These are phyloP conservation scores for Mastomys coucha DNA, from an alignment of 2,113 vertebrate genomes.

Conservation along the genomic window DNA sequence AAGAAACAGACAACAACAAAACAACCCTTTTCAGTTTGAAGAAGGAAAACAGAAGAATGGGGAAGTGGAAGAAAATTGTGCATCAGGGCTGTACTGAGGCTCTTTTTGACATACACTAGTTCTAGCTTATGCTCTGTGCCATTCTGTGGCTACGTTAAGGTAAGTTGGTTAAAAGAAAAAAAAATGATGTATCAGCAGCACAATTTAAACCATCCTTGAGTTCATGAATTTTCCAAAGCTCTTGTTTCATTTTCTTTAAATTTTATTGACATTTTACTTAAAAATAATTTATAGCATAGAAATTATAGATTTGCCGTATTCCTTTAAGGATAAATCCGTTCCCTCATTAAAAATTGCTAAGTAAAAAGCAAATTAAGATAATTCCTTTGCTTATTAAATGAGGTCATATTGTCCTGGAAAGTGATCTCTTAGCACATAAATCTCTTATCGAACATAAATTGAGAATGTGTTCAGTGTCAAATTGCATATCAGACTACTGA, in stretches of 20 bases:
- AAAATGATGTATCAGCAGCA: background rate
- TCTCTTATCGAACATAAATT: background rate
- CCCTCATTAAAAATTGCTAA: slow-evolving; percentile 2
- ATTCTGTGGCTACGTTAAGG: slow-evolving; percentile 24
- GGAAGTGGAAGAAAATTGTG: background rate
- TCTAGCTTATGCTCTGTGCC: background rate
- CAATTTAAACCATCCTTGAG: slow-evolving; percentile 30
- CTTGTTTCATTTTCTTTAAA: slow-evolving; percentile 25
- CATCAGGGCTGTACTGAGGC: slow-evolving; percentile 39
- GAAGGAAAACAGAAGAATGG: background rate
- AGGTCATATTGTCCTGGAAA: background rate
- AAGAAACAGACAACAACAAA: background rate
- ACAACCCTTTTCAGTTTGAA: background rate
- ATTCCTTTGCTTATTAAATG: background rate
- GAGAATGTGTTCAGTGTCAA: background rate
- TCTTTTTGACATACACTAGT: slow-evolving; percentile 31
- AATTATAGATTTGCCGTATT: background rate
- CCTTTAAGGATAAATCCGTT: background rate
- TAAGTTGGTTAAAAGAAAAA: slow-evolving; percentile 39
- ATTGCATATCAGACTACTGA: background rate
- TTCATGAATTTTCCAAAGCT: background rate
- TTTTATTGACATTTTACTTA: slow-evolving; percentile 4
- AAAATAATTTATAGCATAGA: background rate
- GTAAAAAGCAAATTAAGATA: slow-evolving; percentile 15
- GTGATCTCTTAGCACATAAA: background rate